These are phyloP conservation scores for Uloborus diversus DNA, from an alignment of 1,140 invertebrate species.

Conservation along the genomic window DNA sequence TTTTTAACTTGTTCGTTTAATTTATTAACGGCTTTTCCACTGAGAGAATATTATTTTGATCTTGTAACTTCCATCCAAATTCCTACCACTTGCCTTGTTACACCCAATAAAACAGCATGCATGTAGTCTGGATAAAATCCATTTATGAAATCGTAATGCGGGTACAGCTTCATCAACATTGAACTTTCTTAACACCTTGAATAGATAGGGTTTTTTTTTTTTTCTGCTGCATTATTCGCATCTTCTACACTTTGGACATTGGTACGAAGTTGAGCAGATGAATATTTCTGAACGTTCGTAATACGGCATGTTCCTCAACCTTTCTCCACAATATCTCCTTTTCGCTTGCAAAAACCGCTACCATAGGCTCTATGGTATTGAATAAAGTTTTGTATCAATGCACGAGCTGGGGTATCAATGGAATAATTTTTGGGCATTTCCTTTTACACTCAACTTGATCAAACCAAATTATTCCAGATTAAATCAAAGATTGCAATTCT, in stretches of 20 bases:
- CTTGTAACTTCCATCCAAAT: background rate
- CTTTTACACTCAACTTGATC: no score
- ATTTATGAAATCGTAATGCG: background rate
- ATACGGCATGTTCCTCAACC: no score
- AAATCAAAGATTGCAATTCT: no score
- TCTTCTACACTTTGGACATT: background rate
- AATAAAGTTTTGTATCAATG: no score
- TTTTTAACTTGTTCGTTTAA: background rate
- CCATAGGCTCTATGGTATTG: no score
- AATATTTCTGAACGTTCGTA: background rate
- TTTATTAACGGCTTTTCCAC: background rate
- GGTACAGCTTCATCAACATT: background rate
- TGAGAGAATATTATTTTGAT: background rate
- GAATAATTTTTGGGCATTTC: no score
- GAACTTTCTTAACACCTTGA: background rate
- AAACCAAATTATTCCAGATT: no score
- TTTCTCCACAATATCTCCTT: no score
- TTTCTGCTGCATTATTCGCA: background rate
- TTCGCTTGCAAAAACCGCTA: no score
- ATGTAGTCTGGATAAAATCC: constrained; percentile 3
- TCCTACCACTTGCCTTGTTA: background rate
- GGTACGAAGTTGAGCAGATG: background rate
- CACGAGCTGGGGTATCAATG: no score
- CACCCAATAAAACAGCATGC: background rate
- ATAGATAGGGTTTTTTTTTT: background rate